Evolutionary conservation across 2,797 vertebrate genomes (phyloP).

Genomic region (Eulemur albifrons): DNA sequence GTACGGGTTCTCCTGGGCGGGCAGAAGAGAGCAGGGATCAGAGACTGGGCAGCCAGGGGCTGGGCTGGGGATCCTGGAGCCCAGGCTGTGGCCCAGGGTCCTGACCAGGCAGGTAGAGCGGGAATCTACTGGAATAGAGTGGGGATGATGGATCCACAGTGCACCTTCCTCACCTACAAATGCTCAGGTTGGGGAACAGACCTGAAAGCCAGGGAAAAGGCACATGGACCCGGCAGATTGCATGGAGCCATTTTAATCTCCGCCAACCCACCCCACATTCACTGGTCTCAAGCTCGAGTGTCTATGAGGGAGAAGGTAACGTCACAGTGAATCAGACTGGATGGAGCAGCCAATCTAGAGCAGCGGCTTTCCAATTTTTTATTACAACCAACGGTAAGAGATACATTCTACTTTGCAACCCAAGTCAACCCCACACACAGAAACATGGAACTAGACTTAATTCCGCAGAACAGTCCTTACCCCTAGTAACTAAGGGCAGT

Average conservation of each 20-base stretch:
- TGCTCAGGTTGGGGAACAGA: not conserved
- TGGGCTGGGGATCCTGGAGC: not conserved
- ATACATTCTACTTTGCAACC: not conserved
- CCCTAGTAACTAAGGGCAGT: not conserved
- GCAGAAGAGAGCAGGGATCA: not conserved
- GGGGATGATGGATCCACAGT: not conserved
- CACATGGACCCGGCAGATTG: not conserved
- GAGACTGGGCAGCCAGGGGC: not conserved
- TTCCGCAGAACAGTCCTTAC: not conserved
- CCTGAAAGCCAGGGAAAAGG: not conserved
- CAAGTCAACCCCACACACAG: not conserved
- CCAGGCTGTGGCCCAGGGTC: too few species aligned
- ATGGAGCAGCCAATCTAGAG: not conserved
- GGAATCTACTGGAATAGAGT: not conserved
- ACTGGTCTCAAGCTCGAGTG: not conserved
- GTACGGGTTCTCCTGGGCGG: constrained; percentile 91
- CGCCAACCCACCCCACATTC: not conserved
- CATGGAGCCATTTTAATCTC: not conserved
- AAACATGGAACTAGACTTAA: rapidly evolving
- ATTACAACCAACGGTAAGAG: not conserved
- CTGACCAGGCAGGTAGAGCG: not conserved
- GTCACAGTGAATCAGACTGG: not conserved
- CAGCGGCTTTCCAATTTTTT: not conserved
- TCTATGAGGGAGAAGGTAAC: not conserved
- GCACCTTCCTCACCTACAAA: not conserved